Conservation (phyloP, 2,113 vertebrate genomes). For the Aythya baeri region DNA sequence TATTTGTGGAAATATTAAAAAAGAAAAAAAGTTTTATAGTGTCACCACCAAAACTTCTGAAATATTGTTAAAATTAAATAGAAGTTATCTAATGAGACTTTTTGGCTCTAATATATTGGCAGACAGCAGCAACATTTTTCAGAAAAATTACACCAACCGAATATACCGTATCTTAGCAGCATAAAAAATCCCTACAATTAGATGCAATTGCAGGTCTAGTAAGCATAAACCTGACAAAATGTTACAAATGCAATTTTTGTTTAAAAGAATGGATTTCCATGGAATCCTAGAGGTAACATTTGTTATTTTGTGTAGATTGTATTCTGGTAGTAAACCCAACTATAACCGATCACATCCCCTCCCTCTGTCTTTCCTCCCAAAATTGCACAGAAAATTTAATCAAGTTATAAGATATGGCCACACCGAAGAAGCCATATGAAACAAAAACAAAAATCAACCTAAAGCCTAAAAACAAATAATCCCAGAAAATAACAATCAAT, state of each 20-base stretch:
- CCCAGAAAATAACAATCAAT: constrained; percentile 19
- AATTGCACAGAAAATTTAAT: constrained; percentile 54
- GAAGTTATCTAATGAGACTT: constrained; percentile 57
- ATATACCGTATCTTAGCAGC: constrained; percentile 77
- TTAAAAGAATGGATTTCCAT: constrained; percentile 64
- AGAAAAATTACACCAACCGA: constrained; percentile 62
- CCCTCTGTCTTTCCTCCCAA: neutral
- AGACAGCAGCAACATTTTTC: constrained; percentile 78
- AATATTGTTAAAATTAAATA: constrained; percentile 62
- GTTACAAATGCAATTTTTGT: constrained; percentile 55
- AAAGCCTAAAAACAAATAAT: constrained; percentile 6
- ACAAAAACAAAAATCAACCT: constrained; percentile 32
- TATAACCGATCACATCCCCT: neutral
- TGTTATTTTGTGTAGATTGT: constrained; percentile 62
- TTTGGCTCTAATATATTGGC: constrained; percentile 74
- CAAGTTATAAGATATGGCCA: constrained; percentile 39
- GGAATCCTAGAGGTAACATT: constrained; percentile 76
- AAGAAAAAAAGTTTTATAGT: constrained; percentile 41
- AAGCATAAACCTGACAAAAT: constrained; percentile 71
- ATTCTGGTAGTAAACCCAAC: constrained; percentile 50
- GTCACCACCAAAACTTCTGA: constrained; percentile 44
- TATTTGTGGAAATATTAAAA: constrained; percentile 31
- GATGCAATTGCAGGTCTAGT: constrained; percentile 69
- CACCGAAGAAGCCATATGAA: constrained; percentile 43
- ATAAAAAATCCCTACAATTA: constrained; percentile 71